Conservation (phyloP, 2,888 invertebrate species). For the Ochropleura leucogaster region DNA sequence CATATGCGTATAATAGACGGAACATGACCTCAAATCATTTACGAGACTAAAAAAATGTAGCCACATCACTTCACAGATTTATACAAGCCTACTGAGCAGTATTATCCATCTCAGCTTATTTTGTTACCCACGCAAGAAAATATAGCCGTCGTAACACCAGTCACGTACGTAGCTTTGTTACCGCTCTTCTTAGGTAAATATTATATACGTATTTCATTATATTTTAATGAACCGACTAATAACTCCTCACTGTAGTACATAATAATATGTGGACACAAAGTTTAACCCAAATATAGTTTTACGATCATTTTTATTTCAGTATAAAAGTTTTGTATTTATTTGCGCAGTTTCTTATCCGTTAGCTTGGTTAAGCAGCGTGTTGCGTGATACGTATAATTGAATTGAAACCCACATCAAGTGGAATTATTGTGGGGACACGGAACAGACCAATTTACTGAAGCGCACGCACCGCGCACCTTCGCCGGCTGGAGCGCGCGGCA, state of each 20-base stretch:
- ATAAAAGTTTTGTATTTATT: constrained; percentile 53
- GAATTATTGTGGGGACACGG: constrained; percentile 79
- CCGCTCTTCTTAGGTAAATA: constrained; percentile 33
- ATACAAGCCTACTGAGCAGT: constrained; percentile 33
- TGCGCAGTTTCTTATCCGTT: constrained; percentile 49
- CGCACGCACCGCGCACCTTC: constrained; percentile 63
- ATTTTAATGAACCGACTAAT: constrained; percentile 29
- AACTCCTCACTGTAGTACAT: constrained; percentile 1
- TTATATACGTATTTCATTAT: constrained; percentile 25
- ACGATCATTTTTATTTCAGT: constrained; percentile 44
- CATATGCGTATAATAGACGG: constrained; percentile 33
- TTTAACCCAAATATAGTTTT: constrained; percentile 33
- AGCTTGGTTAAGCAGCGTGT: constrained; percentile 66
- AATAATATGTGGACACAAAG: constrained; percentile 21
- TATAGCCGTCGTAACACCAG: constrained; percentile 43
- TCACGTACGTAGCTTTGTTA: constrained; percentile 50
- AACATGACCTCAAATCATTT: constrained; percentile 35
- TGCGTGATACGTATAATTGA: constrained; percentile 82
- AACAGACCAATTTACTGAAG: constrained; percentile 74
- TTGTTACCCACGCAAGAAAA: constrained; percentile 37
- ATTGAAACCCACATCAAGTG: constrained; percentile 81
- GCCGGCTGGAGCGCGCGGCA: background rate
- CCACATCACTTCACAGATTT: constrained; percentile 24
- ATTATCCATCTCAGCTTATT: constrained; percentile 33
- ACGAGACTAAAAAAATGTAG: constrained; percentile 19